phyloP scores from a whole-genome alignment of 2,797 vertebrate genomes.

The Danio kyathit region DNA sequence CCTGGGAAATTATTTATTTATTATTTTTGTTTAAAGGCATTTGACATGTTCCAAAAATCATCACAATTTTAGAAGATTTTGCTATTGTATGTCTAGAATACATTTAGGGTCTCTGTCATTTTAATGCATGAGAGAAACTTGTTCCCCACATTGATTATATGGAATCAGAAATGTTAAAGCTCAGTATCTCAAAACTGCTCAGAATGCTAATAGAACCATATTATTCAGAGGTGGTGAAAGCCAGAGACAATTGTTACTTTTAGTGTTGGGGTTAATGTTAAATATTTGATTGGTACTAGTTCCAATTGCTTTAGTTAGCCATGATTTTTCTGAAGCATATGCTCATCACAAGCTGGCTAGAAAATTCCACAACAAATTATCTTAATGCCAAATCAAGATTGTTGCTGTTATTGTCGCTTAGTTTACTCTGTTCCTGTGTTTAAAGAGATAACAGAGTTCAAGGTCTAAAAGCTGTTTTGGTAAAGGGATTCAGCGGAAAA shows the following conservation, averaged over 20 bases:
- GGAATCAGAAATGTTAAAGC: too few relatives aligned
- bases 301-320: background rate
- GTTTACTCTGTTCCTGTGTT: background rate
- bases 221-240: background rate
- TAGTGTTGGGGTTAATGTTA: background rate
- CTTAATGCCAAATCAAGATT: conserved; percentile 15
- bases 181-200: too few relatives aligned
- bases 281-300: background rate
- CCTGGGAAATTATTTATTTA: too few relatives aligned
- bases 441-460: background rate
- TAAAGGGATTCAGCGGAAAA: conserved; percentile 21
- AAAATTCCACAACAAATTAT: conserved; percentile 16
- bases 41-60: too few relatives aligned
- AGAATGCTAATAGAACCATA: too few relatives aligned
- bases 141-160: too few relatives aligned
- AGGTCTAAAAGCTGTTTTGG: conserved; percentile 22
- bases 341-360: background rate
- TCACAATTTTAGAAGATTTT: too few relatives aligned
- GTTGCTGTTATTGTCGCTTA: background rate
- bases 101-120: too few relatives aligned
- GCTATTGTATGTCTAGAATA: too few relatives aligned
- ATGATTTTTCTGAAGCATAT: background rate
- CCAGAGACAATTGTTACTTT: background rate
- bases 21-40: too few relatives aligned
- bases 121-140: too few relatives aligned